A percentile compares a stretch with the other conserved stretches of the same genome.
Conservation (phyloP, 2,797 vertebrate species). For the Emys orbicularis region DNA sequence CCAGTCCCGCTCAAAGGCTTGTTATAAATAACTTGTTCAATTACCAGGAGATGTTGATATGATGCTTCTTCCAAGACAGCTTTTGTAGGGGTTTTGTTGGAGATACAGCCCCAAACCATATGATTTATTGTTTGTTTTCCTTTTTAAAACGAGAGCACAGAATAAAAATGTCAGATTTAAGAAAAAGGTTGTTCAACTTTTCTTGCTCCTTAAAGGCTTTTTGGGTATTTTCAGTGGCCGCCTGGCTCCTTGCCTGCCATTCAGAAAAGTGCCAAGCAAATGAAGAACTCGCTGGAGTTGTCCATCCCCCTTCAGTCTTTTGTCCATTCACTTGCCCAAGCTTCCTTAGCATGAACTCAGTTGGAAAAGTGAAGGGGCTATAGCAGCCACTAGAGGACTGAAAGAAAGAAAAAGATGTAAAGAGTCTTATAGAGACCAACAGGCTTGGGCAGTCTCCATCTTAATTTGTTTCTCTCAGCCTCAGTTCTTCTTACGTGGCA, state of each 20-base stretch:
- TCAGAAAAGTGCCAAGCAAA: background rate
- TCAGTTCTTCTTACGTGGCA: accelerated
- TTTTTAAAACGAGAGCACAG: background rate
- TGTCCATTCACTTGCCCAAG: background rate
- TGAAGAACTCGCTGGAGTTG: background rate
- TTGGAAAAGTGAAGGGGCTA: background rate
- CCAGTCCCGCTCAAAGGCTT: background rate
- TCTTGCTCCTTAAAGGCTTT: background rate
- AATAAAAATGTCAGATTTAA: background rate
- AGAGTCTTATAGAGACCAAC: background rate
- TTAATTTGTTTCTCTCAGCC: background rate
- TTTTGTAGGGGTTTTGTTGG: background rate
- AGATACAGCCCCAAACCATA: background rate
- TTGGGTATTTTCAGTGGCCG: background rate
- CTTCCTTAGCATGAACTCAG: background rate
- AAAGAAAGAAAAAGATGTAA: background rate
- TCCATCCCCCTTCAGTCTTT: background rate
- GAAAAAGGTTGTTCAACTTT: conserved; percentile 5
- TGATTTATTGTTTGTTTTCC: background rate
- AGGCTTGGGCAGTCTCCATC: background rate
- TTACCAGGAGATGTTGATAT: background rate
- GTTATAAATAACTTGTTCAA: background rate
- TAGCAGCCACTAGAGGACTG: background rate
- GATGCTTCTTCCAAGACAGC: background rate
- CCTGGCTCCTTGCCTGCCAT: background rate